Conservation (phyloP, 2,888 invertebrate species). For the Hypomecis punctinalis region DNA sequence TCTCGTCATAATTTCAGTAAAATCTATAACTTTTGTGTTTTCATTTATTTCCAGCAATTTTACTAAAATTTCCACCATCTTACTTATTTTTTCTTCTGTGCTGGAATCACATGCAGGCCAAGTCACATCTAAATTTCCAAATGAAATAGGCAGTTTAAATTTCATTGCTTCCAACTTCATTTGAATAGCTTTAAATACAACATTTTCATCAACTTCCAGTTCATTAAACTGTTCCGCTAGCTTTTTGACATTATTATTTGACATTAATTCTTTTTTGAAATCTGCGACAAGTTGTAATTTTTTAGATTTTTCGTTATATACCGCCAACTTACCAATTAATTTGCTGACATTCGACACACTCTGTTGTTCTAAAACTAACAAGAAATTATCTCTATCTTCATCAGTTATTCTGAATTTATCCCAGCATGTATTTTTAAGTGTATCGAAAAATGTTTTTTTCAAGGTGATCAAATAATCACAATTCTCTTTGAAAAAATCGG, state of each 20-base stretch:
- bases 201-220: not conserved
- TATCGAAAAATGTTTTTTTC: not conserved
- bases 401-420: not conserved
- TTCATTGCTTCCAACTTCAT: not conserved
- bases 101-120: not conserved
- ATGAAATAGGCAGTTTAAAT: not conserved
- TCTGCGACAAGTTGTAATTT: not conserved
- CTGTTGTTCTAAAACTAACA: not conserved
- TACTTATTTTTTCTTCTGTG: not conserved
- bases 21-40: not conserved
- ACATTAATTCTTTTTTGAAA: slow-evolving; percentile 1
- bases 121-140: slow-evolving; percentile 7
- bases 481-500: not conserved
- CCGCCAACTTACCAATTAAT: slow-evolving; percentile 3
- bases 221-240: slow-evolving; percentile 2
- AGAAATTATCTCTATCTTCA: not conserved
- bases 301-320: slow-evolving; percentile 1
- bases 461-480: not conserved
- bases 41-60: not conserved
- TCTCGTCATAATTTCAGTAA: not conserved
- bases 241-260: not conserved
- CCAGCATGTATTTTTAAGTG: slow-evolving; percentile 4
- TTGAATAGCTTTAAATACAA: not conserved
- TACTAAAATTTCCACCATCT: not conserved
- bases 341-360: not conserved